These are phyloP conservation scores for Neoitamus cyanurus DNA, from an alignment of 2,888 invertebrate genomes.

Conservation along the genomic window DNA sequence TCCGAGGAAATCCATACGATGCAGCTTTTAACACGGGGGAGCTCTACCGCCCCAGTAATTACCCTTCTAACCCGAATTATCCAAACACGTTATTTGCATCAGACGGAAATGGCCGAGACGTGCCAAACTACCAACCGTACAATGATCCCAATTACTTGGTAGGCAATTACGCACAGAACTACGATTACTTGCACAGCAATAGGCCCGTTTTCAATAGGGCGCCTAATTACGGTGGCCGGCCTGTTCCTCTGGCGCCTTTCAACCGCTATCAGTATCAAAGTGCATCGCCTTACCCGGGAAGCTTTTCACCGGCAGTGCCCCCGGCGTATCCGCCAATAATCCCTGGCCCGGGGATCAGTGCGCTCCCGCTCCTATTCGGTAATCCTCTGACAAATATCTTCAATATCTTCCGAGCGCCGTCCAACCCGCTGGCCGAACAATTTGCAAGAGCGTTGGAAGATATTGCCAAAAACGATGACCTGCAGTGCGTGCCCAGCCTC, in stretches of 20 bases:
- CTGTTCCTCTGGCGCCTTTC: not conserved
- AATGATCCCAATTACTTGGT: conserved; percentile 48
- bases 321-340: not conserved
- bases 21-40: conserved; percentile 46
- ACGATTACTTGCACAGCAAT: conserved; percentile 37
- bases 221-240: conserved; percentile 12
- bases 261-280: conserved; percentile 25
- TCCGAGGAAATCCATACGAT: conserved; percentile 40
- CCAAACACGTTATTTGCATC: conserved; percentile 15
- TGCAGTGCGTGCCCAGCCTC: conserved; percentile 77
- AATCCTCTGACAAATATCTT: conserved; percentile 50
- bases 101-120: conserved; percentile 26
- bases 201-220: conserved; percentile 48
- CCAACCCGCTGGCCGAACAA: conserved; percentile 61
- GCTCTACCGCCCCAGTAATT: not conserved
- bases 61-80: conserved; percentile 19
- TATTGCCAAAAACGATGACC: conserved; percentile 74
- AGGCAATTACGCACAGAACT: conserved; percentile 49
- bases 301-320: not conserved
- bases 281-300: conserved; percentile 14
- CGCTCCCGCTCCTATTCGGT: not conserved
- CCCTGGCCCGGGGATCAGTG: not conserved
- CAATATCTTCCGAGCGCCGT: conserved; percentile 41
- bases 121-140: conserved; percentile 42
- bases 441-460: conserved; percentile 68